Base-by-base conservation (phyloP, 92 coral and sea anemone genomes). In the Zoanthus sansibaricus region DNA sequence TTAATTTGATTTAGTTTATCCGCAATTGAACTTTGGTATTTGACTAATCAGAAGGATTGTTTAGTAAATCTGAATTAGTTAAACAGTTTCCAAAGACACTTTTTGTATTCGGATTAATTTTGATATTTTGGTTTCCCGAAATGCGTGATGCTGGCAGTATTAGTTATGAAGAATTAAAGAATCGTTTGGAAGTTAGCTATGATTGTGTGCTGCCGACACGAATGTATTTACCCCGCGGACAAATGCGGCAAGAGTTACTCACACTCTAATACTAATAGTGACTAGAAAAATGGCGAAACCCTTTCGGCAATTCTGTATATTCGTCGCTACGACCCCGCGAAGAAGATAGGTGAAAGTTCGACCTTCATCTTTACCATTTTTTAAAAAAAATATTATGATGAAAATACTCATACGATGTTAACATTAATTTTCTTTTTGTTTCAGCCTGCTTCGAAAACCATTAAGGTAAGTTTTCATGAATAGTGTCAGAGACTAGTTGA, bases 201-300 rank as follows among this genome's bases (percentile, higher is more conserved):
- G 48, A 59, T 17, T 46, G 45, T 52, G 49, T 45, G 32, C 58
- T 25, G 75, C 74, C 85, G 61, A 66, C 85, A 66, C 54, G 55
- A 79, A 42, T 48, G 37, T 69, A 69, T 69, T 45, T 67, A 66
- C 58, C 85, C 85, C 32, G 85, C 56, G 85, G 85, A 80, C 73
- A 80, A 80, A 64, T 49, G 85, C 85, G 85, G 85, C 49, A 68
- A 80, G 13, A 66, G 59, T 46, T 64, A 46, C 58, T 54, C 44
- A 44, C 45, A 1, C 46, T 47, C 17, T 20, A 44, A 47, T 31
- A 76, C 12, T 52, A 25, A 12, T 69, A 20, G 33, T 66, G 74
- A 64, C 59, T 20, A 33, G 85, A 80, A 80, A 67, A 46, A 80
- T 59, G 75, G 82, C 82, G 46, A 76, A 58, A 56, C 42, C 75